Conservation (phyloP, 2,888 invertebrate species). For the Trachelus iudaicus region DNA sequence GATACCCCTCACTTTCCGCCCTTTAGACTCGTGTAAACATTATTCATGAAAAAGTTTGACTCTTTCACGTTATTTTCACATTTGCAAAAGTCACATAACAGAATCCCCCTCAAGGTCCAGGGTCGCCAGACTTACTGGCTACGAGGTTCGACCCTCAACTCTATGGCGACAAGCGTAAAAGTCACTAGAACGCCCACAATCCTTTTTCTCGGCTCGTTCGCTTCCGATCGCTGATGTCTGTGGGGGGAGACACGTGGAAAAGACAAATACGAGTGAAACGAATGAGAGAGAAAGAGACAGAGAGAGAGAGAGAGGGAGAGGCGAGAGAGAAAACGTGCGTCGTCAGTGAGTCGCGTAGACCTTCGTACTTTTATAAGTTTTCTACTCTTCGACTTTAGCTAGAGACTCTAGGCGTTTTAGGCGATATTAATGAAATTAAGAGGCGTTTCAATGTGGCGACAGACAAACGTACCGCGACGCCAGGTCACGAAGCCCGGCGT, state of each 20-base stretch:
- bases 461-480: neutral
- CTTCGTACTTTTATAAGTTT: constrained; percentile 59
- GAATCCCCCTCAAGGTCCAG: neutral
- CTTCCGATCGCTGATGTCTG: neutral
- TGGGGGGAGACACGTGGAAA: constrained; percentile 15
- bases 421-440: neutral
- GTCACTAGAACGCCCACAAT: constrained; percentile 10
- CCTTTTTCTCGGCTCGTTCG: constrained; percentile 6
- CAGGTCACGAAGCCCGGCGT: neutral
- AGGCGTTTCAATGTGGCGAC: neutral
- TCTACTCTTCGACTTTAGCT: constrained; percentile 50
- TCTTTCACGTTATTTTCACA: neutral
- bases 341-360: constrained; percentile 23
- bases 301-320: neutral
- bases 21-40: neutral
- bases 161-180: neutral
- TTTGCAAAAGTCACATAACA: neutral
- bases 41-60: neutral
- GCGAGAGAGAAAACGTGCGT: constrained; percentile 6
- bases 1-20: no score
- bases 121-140: neutral
- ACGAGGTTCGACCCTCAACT: neutral
- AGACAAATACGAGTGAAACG: constrained; percentile 1
- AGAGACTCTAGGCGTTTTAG: constrained; percentile 24
- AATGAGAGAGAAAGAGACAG: neutral